Evolutionary conservation across 2,797 vertebrate species (phyloP).

Genomic region (Malurus leucopterus): DNA sequence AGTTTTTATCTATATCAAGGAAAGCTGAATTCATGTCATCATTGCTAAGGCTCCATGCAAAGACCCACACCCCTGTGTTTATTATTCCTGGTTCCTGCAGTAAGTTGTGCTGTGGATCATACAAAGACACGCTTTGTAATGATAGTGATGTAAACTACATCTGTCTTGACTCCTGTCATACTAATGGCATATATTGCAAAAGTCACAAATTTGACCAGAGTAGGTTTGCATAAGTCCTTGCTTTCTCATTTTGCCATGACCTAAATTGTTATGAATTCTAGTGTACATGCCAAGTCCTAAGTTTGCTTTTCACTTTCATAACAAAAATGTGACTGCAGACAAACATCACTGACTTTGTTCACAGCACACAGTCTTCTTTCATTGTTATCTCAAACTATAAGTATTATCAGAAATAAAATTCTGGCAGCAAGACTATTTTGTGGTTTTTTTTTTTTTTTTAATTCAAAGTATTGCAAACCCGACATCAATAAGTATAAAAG

Average conservation of each 20-base stretch:
- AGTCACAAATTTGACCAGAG: slow-evolving; percentile 29
- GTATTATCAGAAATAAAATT: slow-evolving; percentile 72
- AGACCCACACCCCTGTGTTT: slow-evolving; percentile 65
- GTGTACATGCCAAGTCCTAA: slow-evolving; percentile 55
- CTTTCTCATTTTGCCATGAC: slow-evolving; percentile 56
- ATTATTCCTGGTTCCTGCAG: slow-evolving; percentile 74
- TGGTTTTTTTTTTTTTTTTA: slow-evolving; percentile 2
- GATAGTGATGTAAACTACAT: slow-evolving; percentile 56
- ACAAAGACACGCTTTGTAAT: slow-evolving; percentile 66
- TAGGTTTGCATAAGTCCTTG: slow-evolving; percentile 51
- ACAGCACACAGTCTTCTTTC: slow-evolving; percentile 68
- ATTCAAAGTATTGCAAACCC: slow-evolving; percentile 55
- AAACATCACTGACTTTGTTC: slow-evolving; percentile 53
- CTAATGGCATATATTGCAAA: slow-evolving; percentile 49
- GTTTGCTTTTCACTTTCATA: slow-evolving; percentile 58
- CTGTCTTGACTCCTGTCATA: slow-evolving; percentile 59
- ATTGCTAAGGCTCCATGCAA: slow-evolving; percentile 66
- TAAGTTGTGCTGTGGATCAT: slow-evolving; percentile 81
- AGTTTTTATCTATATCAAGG: slow-evolving; percentile 72
- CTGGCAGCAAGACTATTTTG: slow-evolving; percentile 72
- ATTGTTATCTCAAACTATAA: slow-evolving; percentile 75
- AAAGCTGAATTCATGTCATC: slow-evolving; percentile 69
- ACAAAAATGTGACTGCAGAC: slow-evolving; percentile 52
- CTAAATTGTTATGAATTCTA: slow-evolving; percentile 63
- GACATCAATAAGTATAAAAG: slow-evolving; percentile 66